Evolutionary conservation across 2,888 invertebrate genomes (phyloP).

Genomic region (Germaria angustata): DNA sequence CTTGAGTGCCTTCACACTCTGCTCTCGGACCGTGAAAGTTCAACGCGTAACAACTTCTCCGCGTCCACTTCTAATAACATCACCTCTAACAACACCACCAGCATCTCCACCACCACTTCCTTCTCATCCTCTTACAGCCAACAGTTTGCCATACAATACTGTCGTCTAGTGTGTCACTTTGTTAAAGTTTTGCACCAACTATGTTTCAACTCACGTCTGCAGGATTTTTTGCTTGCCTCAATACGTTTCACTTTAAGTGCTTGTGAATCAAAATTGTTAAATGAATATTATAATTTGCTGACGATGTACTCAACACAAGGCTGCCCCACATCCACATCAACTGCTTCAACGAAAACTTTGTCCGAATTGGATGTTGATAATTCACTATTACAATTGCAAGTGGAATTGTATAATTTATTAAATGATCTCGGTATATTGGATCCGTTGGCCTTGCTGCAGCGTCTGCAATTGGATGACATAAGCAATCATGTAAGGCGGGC

Average conservation of each 20-base stretch:
- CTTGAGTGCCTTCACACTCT: conserved; percentile 73
- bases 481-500: conserved; percentile 69
- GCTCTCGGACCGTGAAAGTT: conserved; percentile 69
- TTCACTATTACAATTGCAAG: conserved; percentile 71
- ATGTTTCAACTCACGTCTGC: conserved; percentile 70
- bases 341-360: conserved; percentile 31
- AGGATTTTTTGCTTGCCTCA: conserved; percentile 57
- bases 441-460: conserved; percentile 72
- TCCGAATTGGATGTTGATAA: conserved; percentile 52
- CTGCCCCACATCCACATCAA: conserved; percentile 47
- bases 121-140: conserved; percentile 24
- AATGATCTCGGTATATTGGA: conserved; percentile 76
- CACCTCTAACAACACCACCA: background rate
- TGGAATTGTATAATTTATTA: conserved; percentile 75
- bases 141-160: conserved; percentile 70
- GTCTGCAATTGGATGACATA: conserved; percentile 69
- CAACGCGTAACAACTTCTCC: background rate
- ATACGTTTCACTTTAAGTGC: conserved; percentile 66
- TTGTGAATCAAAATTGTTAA: conserved; percentile 76
- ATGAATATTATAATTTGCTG: conserved; percentile 75
- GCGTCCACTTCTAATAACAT: too few species aligned
- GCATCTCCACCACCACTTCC: background rate
- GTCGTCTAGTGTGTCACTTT: conserved; percentile 76
- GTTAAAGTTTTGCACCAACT: conserved; percentile 76
- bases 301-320: conserved; percentile 60